phyloP scores from a whole-genome alignment of 2,888 invertebrate species.

The Muscina levida region DNA sequence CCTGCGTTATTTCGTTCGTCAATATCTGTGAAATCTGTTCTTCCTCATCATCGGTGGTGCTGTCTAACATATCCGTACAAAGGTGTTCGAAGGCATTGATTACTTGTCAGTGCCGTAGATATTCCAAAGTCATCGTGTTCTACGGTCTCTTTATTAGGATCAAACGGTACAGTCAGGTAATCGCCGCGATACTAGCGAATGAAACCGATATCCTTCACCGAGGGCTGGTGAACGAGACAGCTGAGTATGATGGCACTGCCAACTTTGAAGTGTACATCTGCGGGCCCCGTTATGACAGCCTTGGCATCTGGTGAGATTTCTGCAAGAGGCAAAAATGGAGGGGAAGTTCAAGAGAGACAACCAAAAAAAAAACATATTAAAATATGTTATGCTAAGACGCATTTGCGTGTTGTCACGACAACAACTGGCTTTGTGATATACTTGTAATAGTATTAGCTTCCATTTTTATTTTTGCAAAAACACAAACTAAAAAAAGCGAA shows the following conservation, averaged over 20 bases:
- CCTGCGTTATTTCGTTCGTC: constrained; percentile 73
- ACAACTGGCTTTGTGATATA: no score
- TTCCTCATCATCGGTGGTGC: constrained; percentile 4
- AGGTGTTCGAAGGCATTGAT: not conserved
- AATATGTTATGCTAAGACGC: no score
- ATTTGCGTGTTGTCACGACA: no score
- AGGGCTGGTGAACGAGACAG: constrained; percentile 86
- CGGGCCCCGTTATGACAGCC: constrained; percentile 84
- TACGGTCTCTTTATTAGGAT: constrained; percentile 68
- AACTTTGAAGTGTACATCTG: constrained; percentile 87
- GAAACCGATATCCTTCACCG: constrained; percentile 85
- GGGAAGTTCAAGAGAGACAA: no score
- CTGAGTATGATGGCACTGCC: constrained; percentile 87
- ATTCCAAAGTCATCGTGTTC: constrained; percentile 10
- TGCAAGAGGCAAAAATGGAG: no score
- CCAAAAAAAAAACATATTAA: no score
- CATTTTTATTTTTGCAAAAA: no score
- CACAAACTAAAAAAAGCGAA: no score
- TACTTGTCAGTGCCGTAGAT: constrained; percentile 20
- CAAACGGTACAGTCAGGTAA: constrained; percentile 76
- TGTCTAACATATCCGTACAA: constrained; percentile 1
- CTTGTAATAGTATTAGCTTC: no score
- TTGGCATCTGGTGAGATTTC: constrained; percentile 83
- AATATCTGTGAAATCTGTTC: constrained; percentile 58
- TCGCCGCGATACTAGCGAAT: constrained; percentile 86